A percentile compares a stretch with the other conserved stretches of the same genome.
Evolutionary conservation across 1,140 invertebrate genomes (phyloP).

Genomic region (Cherax quadricarinatus): DNA sequence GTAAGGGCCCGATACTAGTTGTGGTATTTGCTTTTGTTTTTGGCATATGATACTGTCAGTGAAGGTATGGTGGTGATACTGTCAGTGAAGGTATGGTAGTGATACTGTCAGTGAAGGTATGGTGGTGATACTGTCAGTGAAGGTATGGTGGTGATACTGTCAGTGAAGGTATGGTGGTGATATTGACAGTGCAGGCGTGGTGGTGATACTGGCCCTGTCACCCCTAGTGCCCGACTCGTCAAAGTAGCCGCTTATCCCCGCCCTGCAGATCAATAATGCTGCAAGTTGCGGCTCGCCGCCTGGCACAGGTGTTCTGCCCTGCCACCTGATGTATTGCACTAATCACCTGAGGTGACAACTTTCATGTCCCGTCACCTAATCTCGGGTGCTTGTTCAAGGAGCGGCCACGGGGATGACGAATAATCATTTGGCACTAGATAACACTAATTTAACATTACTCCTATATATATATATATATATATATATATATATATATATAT

Average conservation of each 20-base stretch:
- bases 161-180: no score
- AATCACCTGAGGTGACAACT: background rate
- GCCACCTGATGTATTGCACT: background rate
- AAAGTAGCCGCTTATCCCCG: background rate
- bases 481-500: no score
- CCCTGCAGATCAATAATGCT: constrained; percentile 1
- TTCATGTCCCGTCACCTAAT: background rate
- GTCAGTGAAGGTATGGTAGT: no score
- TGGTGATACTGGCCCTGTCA: background rate
- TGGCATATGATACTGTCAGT: no score
- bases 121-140: no score
- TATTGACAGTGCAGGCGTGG: background rate
- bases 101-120: no score
- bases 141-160: no score
- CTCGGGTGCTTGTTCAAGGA: background rate
- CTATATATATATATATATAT: no score
- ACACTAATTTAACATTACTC: no score
- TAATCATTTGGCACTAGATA: background rate
- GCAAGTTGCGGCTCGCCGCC: background rate
- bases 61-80: no score
- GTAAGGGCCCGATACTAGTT: no score
- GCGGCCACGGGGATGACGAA: background rate
- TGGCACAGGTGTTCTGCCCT: background rate
- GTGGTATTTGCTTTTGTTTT: no score
- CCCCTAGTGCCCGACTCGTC: background rate